Evolutionary conservation across 2,113 vertebrate species (phyloP).

Genomic region (Onychorhynchus coronatus): DNA sequence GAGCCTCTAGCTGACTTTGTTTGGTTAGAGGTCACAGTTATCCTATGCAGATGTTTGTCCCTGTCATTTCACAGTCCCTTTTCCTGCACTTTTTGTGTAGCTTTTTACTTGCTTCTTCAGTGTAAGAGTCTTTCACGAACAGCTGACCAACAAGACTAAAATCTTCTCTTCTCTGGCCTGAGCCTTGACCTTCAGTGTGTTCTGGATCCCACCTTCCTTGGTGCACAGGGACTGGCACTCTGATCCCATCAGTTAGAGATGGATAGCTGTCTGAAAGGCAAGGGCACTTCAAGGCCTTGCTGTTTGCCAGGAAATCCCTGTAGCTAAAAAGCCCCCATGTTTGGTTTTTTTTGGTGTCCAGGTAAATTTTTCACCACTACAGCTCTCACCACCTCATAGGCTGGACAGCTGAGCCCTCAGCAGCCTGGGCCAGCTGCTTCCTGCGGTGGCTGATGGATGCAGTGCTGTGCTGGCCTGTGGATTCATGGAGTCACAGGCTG

Average conservation of each 20-base stretch:
- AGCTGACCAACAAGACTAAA: background rate
- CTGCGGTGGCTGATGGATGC: background rate
- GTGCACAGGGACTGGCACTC: accelerated
- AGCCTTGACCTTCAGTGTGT: background rate
- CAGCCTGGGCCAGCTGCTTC: background rate
- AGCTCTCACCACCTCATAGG: background rate
- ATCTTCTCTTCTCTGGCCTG: background rate
- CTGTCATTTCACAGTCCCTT: background rate
- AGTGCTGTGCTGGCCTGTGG: background rate
- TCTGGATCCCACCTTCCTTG: background rate
- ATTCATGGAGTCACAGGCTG: background rate
- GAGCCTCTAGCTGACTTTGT: background rate
- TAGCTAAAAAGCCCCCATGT: accelerated
- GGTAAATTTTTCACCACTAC: background rate
- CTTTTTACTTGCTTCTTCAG: background rate
- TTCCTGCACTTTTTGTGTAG: background rate
- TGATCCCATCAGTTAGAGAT: background rate
- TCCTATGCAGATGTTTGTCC: background rate
- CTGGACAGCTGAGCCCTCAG: background rate
- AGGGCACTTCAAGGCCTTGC: background rate
- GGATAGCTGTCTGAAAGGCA: background rate
- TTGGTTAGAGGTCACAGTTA: background rate
- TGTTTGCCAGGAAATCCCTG: background rate
- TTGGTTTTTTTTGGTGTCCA: background rate
- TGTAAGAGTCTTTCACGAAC: background rate